A percentile compares a stretch with the other conserved stretches of the same genome.
These are phyloP conservation scores for Melanotaenia trifasciata DNA, from an alignment of 2,797 vertebrate species.

Conservation along the genomic window DNA sequence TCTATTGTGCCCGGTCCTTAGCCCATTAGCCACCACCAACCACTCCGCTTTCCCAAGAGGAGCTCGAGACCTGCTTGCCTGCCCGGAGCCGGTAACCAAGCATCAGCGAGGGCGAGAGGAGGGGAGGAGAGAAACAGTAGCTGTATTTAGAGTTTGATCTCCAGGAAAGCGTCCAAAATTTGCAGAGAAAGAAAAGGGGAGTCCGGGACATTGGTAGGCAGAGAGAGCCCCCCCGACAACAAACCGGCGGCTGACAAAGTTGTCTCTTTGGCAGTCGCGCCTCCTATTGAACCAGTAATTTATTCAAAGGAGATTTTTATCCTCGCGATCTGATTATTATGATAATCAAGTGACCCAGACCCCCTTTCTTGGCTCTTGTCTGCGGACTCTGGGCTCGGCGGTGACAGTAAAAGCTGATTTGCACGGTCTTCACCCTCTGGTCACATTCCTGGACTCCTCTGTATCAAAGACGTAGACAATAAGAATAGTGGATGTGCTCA, in stretches of 20 bases:
- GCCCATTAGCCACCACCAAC: constrained; percentile 80
- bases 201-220: constrained; percentile 64
- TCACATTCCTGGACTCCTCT: constrained; percentile 86
- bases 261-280: constrained; percentile 87
- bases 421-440: constrained; percentile 83
- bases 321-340: constrained; percentile 87
- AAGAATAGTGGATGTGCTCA: constrained; percentile 73
- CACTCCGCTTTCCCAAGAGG: constrained; percentile 75
- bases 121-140: constrained; percentile 79
- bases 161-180: constrained; percentile 80
- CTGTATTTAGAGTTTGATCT: constrained; percentile 79
- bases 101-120: constrained; percentile 58
- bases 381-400: constrained; percentile 80
- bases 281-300: constrained; percentile 86
- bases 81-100: constrained; percentile 78
- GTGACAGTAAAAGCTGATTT: constrained; percentile 88
- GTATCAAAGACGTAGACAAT: constrained; percentile 80
- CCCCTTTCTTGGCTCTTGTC: constrained; percentile 83
- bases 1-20: constrained; percentile 78
- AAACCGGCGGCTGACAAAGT: constrained; percentile 83
- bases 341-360: constrained; percentile 86
- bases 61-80: constrained; percentile 66
- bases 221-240: constrained; percentile 70
- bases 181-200: constrained; percentile 71
- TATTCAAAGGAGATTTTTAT: constrained; percentile 90